Percentiles rank a stretch among this genome's conserved stretches.
These are phyloP conservation scores for Steinernema khuongi DNA, from an alignment of 1,140 invertebrate genomes.

Conservation along the genomic window DNA sequence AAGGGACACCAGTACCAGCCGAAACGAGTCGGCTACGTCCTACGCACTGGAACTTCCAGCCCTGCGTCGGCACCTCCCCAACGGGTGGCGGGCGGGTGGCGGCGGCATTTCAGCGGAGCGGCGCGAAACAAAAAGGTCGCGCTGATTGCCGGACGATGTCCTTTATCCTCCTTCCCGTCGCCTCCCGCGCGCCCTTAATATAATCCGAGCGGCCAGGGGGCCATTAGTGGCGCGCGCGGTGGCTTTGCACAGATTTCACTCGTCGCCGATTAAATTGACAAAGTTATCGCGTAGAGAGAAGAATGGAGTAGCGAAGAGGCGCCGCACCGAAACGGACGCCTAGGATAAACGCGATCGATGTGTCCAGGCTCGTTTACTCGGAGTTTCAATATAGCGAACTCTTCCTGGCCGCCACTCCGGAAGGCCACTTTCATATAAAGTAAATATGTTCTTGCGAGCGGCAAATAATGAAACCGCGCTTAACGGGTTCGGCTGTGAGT, in stretches of 20 bases:
- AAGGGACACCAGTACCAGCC: background rate
- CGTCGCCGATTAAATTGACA: slow-evolving; percentile 5
- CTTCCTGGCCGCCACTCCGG: background rate
- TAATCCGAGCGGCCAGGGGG: slow-evolving; percentile 2
- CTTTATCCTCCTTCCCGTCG: background rate
- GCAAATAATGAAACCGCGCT: background rate
- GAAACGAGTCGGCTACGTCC: background rate
- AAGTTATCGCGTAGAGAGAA: slow-evolving; percentile 5
- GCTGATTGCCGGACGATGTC: slow-evolving; percentile 10
- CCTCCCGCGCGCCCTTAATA: background rate
- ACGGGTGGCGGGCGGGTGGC: background rate
- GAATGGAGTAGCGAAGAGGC: background rate
- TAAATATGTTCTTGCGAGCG: background rate
- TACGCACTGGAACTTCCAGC: background rate
- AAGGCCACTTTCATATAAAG: slow-evolving; percentile 11
- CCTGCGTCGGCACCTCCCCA: background rate
- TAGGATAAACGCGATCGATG: slow-evolving; percentile 13
- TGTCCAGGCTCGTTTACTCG: slow-evolving; percentile 10
- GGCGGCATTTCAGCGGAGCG: too few species aligned
- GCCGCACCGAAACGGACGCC: background rate
- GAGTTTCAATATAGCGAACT: slow-evolving; percentile 5
- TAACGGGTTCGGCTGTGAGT: background rate
- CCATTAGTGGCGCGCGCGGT: background rate
- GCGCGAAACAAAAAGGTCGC: slow-evolving; percentile 12
- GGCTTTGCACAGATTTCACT: slow-evolving; percentile 11